Evolutionary conservation across 2,888 invertebrate genomes (phyloP), one percentile per base, ranked within the genome.

Genomic region (Eulithis prunata): DNA sequence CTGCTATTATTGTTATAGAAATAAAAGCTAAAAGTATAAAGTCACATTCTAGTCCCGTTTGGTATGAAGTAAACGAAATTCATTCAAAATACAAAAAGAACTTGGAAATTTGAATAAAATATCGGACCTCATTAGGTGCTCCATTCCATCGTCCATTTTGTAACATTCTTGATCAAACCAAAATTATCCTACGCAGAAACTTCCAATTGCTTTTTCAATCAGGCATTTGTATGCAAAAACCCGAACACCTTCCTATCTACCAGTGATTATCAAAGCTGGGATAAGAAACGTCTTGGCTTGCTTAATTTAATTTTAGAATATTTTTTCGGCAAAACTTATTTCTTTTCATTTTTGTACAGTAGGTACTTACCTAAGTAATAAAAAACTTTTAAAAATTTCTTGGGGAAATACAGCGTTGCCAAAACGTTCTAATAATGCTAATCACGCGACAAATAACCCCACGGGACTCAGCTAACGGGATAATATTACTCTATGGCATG

Each of bases 371-470:
- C 21, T 21, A 21, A 1, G 21, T 21, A 21, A 21, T 2, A 21
- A 21, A 21, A 21, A 21, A 21, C 21, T 21, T 21, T 21, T 21
- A 1, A 21, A 21, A 21, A 21, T 21, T 21, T 21, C 21, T 21
- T 21, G 21, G 1, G 21, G 21, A 21, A 21, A 21, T 21, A 21
- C 21, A 41, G 47, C 49, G 47, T 49, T 55, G 51, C 51, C 32
- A n/a, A 51, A 63, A 63, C 53, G 58, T 58, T 66, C 46, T 62
- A 28, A 36, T 60, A 66, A 58, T 51, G 63, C 52, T 66, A 66
- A 64, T 66, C 49, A 66, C 52, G 47, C 54, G 46, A 57, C 54
- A 58, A 54, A 63, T 63, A 63, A 61, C 45, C 57, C 58, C 63
- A 57, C 64, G 60, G 60, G 61, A 38, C 11, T 64, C 51, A 38